These are phyloP conservation scores for Barbus barbus DNA, from an alignment of 2,113 vertebrate species.

Conservation along the genomic window DNA sequence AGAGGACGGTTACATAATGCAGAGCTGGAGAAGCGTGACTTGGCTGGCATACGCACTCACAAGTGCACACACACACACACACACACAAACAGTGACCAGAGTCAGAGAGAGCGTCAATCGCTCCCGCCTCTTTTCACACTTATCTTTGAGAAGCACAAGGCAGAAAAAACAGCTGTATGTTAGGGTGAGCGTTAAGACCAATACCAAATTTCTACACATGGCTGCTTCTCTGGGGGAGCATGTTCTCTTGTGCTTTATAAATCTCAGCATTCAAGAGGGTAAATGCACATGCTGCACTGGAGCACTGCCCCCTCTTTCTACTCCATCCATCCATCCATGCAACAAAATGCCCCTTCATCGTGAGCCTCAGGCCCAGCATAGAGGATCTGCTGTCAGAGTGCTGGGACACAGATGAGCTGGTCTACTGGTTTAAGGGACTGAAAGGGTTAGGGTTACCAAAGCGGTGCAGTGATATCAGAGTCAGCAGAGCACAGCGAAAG, in stretches of 20 bases:
- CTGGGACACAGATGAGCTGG: constrained; percentile 12
- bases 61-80: constrained; percentile 16
- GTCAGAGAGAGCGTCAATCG: neutral
- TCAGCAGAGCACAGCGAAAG: constrained; percentile 20
- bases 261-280: constrained; percentile 26
- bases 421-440: constrained; percentile 26
- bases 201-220: neutral
- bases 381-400: constrained; percentile 26
- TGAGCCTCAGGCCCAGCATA: neutral
- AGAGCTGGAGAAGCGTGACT: constrained; percentile 44
- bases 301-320: neutral
- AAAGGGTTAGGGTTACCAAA: constrained; percentile 26
- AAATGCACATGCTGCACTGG: constrained; percentile 39
- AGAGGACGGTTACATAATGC: constrained; percentile 44
- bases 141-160: constrained; percentile 6
- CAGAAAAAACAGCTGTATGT: neutral
- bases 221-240: neutral
- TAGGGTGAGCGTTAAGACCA: neutral
- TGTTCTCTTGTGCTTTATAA: constrained; percentile 20
- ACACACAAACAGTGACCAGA: neutral
- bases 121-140: neutral
- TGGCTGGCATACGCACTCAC: constrained; percentile 5
- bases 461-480: constrained; percentile 12
- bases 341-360: neutral
- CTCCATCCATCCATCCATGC: neutral